Conservation (phyloP, 1,140 invertebrate species). For the Chironomus striatipennis region DNA sequence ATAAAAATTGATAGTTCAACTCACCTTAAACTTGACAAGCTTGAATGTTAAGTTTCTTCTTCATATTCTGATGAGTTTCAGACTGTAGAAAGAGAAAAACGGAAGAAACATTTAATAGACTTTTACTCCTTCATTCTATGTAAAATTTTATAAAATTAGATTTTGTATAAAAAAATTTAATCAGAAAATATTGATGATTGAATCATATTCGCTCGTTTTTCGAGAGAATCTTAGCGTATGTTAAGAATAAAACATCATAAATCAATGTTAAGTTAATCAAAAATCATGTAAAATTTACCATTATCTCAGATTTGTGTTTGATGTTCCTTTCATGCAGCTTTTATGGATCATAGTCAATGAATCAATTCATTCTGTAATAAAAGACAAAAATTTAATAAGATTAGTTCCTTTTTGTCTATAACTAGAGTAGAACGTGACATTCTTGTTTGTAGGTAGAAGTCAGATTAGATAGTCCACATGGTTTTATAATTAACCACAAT, state of each 20-base stretch:
- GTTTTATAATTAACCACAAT: neutral
- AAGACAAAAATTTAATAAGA: neutral
- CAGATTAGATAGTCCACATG: slow-evolving; percentile 15
- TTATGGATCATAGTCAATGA: neutral
- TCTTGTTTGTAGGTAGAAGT: neutral
- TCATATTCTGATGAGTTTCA: neutral
- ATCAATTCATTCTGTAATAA: neutral
- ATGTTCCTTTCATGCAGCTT: neutral
- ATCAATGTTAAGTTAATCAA: neutral
- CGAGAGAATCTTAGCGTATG: slow-evolving; percentile 1
- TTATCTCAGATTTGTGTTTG: neutral
- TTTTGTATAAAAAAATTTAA: neutral
- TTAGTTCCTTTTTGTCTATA: neutral
- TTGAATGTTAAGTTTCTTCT: neutral
- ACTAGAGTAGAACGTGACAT: neutral
- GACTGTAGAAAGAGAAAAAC: slow-evolving; percentile 3
- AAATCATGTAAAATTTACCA: no score
- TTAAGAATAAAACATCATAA: neutral
- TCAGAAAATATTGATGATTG: slow-evolving; percentile 2
- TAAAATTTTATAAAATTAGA: neutral
- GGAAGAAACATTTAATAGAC: neutral
- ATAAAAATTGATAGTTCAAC: neutral
- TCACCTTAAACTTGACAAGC: no score
- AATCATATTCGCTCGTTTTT: neutral
- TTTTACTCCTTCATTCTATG: neutral